These are phyloP conservation scores for Choreutis nemorana DNA, from an alignment of 2,888 invertebrate species.

Conservation along the genomic window DNA sequence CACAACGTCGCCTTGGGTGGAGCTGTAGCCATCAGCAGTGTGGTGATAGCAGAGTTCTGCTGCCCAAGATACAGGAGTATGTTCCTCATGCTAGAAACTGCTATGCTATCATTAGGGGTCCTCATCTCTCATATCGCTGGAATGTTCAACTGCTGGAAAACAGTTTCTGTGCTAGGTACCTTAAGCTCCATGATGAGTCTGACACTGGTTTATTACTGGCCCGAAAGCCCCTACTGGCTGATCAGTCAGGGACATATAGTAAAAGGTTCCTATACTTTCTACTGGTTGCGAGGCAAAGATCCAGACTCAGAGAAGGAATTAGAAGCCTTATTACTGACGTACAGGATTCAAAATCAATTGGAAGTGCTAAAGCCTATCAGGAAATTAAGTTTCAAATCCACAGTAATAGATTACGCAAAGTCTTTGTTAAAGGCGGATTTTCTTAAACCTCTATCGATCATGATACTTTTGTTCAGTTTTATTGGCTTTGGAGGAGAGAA, in stretches of 20 bases:
- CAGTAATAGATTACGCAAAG: conserved; percentile 11
- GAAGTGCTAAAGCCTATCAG: conserved; percentile 15
- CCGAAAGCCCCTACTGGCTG: conserved; percentile 18
- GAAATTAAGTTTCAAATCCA: conserved; percentile 10
- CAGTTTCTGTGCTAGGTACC: conserved; percentile 13
- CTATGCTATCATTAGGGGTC: conserved; percentile 16
- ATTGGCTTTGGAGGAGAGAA: conserved; percentile 16
- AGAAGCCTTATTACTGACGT: conserved; percentile 12
- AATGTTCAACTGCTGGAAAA: conserved; percentile 10
- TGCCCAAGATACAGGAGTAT: conserved; percentile 13
- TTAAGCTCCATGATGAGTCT: conserved; percentile 10
- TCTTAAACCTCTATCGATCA: conserved; percentile 16
- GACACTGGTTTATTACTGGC: conserved; percentile 11
- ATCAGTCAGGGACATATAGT: conserved; percentile 14
- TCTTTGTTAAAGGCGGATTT: conserved; percentile 16
- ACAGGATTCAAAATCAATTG: conserved; percentile 13
- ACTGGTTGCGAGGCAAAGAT: conserved; percentile 13
- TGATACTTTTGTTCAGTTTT: conserved; percentile 17
- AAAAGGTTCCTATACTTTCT: conserved; percentile 14
- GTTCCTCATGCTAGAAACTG: conserved; percentile 16
- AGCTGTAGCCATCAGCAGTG: conserved; percentile 15
- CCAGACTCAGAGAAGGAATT: conserved; percentile 14
- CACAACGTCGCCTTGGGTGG: conserved; percentile 16
- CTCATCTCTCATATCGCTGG: conserved; percentile 14
- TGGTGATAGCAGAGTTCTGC: conserved; percentile 15